Evolutionary conservation across 2,113 vertebrate genomes (phyloP).

Genomic region (Peromyscus maniculatus): DNA sequence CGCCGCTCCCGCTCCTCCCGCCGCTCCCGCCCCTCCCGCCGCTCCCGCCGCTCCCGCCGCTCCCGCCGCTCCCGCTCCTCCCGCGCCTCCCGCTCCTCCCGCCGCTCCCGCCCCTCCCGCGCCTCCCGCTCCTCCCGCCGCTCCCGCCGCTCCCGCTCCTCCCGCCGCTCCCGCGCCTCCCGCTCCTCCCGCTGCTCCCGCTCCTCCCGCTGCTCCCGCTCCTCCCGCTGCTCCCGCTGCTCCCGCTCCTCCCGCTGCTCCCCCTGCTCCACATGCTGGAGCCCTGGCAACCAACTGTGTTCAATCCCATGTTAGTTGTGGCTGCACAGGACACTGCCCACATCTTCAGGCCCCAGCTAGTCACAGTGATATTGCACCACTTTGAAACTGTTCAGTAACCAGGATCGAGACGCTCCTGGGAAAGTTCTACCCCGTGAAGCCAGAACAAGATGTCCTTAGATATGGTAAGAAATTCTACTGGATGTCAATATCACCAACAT

Average conservation of each 20-base stretch:
- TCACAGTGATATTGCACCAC: slow-evolving; percentile 98
- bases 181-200: background rate
- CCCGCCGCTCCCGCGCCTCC: background rate
- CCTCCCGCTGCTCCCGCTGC: background rate
- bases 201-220: background rate
- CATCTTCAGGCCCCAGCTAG: slow-evolving; percentile 98
- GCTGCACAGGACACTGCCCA: slow-evolving; percentile 96
- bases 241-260: background rate
- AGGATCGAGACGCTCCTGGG: slow-evolving; percentile 71
- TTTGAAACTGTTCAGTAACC: slow-evolving; percentile 93
- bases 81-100: background rate
- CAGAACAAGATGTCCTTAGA: slow-evolving; percentile 78
- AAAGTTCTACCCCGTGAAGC: slow-evolving; percentile 74
- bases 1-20: background rate
- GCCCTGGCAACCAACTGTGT: too few relatives aligned
- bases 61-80: too few relatives aligned
- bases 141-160: background rate
- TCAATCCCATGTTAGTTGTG: slow-evolving; percentile 94
- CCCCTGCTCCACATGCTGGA: background rate
- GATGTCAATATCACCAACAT: slow-evolving; percentile 70
- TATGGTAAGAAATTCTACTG: slow-evolving; percentile 63
- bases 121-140: background rate
- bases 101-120: background rate
- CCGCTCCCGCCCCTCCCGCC: too few relatives aligned
- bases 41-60: background rate